These are phyloP conservation scores for Ctenosaura bakeri DNA, from an alignment of 2,797 vertebrate species.

Conservation along the genomic window DNA sequence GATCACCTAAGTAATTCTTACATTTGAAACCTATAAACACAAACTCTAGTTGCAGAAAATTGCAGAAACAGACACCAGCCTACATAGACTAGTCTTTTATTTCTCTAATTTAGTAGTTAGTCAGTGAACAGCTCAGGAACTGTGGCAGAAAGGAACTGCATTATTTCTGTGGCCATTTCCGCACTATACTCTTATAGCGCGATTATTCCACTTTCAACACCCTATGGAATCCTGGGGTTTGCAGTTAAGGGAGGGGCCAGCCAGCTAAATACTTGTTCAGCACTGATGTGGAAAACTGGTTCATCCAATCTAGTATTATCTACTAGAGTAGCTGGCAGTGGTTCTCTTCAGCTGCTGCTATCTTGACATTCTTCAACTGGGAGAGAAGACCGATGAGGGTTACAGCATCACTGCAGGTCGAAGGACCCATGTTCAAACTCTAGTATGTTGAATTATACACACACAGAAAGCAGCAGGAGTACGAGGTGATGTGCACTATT, in stretches of 20 bases:
- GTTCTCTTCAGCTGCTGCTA: neutral
- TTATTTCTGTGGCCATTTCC: neutral
- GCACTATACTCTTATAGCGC: no score
- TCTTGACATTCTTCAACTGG: neutral
- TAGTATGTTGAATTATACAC: neutral
- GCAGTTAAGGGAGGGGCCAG: no score
- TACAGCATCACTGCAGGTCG: neutral
- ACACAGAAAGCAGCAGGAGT: neutral
- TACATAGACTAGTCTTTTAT: neutral
- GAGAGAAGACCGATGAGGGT: neutral
- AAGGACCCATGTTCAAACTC: neutral
- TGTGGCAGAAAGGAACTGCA: neutral
- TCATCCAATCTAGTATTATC: neutral
- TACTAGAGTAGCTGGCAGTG: no score
- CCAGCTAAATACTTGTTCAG: neutral
- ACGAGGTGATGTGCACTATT: no score
- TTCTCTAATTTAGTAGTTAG: neutral
- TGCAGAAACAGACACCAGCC: neutral
- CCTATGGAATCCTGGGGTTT: no score
- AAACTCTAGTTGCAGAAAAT: neutral
- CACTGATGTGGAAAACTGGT: neutral
- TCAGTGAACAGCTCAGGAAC: neutral
- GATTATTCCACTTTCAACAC: no score
- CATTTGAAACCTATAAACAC: neutral
- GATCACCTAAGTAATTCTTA: neutral